Conservation (phyloP, 2,888 invertebrate species). For the Caradrina kadenii region DNA sequence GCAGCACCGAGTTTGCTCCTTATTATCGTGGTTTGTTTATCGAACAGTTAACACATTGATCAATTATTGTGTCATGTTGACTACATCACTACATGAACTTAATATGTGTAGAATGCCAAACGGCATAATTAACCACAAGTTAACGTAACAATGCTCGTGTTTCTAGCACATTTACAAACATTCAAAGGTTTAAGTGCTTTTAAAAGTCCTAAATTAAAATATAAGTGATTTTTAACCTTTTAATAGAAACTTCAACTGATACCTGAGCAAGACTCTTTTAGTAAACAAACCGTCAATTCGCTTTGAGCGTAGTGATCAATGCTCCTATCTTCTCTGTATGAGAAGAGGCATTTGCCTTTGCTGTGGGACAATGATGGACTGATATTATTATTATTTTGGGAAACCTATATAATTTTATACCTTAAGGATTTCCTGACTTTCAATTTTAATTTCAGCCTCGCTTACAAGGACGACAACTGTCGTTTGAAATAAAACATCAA, state of each 20-base stretch:
- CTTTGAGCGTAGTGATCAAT: too few relatives aligned
- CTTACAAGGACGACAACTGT: background rate
- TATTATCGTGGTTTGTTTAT: slow-evolving; percentile 68
- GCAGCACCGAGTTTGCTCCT: slow-evolving; percentile 63
- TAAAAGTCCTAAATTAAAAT: too few relatives aligned
- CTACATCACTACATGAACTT: slow-evolving; percentile 21
- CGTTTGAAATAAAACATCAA: slow-evolving; percentile 21
- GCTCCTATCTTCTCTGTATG: too few relatives aligned
- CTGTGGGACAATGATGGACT: too few relatives aligned
- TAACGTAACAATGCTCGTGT: slow-evolving; percentile 6
- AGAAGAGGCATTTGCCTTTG: too few relatives aligned
- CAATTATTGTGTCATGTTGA: slow-evolving; percentile 50
- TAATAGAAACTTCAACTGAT: too few relatives aligned
- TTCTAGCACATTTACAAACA: background rate
- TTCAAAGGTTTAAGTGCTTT: background rate
- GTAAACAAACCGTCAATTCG: too few relatives aligned
- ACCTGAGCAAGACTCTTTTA: too few relatives aligned
- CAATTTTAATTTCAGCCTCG: background rate
- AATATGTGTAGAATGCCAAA: background rate
- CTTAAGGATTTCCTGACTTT: background rate
- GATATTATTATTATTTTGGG: too few relatives aligned
- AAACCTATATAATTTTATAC: too few relatives aligned
- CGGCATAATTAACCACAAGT: background rate
- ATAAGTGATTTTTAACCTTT: too few relatives aligned
- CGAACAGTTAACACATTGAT: slow-evolving; percentile 52